Conservation (phyloP, 2,797 vertebrate species). For the Mormyrus hasselquistii region DNA sequence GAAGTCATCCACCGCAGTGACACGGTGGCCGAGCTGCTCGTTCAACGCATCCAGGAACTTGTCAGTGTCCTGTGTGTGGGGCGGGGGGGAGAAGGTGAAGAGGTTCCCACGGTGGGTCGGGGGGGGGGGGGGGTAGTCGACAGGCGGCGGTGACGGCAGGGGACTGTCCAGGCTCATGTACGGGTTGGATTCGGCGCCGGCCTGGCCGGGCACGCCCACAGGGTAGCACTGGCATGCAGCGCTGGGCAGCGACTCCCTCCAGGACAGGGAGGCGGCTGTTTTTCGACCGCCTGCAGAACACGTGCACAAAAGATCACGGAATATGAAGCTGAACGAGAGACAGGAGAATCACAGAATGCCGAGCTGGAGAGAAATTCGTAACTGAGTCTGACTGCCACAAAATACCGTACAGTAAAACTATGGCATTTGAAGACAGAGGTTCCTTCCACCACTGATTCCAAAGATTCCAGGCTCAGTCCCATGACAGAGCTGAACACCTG, state of each 20-base stretch:
- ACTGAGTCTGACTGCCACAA: background rate
- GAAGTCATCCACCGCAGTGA: conserved; percentile 84
- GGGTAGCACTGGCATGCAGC: conserved; percentile 68
- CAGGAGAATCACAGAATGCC: background rate
- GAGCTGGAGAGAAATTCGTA: background rate
- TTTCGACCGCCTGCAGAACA: conserved; percentile 57
- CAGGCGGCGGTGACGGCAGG: conserved; percentile 70
- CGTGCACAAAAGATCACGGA: background rate
- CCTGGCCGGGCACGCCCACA: conserved; percentile 71
- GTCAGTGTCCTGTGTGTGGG: conserved; percentile 81
- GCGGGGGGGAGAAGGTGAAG: conserved; percentile 84
- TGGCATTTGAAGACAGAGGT: background rate
- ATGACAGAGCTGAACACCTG: background rate
- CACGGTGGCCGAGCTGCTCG: conserved; percentile 82
- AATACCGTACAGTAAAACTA: background rate
- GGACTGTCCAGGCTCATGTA: conserved; percentile 95
- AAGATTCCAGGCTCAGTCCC: background rate
- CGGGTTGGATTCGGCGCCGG: conserved; percentile 88
- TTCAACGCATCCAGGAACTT: conserved; percentile 89
- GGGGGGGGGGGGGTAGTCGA: conserved; percentile 59
- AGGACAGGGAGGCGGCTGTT: conserved; percentile 52
- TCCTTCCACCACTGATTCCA: background rate
- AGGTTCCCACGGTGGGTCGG: conserved; percentile 69
- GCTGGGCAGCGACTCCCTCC: conserved; percentile 68
- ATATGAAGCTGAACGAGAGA: background rate